Evolutionary conservation across 2,888 invertebrate species (phyloP).

Genomic region (Sphinx pinastri): DNA sequence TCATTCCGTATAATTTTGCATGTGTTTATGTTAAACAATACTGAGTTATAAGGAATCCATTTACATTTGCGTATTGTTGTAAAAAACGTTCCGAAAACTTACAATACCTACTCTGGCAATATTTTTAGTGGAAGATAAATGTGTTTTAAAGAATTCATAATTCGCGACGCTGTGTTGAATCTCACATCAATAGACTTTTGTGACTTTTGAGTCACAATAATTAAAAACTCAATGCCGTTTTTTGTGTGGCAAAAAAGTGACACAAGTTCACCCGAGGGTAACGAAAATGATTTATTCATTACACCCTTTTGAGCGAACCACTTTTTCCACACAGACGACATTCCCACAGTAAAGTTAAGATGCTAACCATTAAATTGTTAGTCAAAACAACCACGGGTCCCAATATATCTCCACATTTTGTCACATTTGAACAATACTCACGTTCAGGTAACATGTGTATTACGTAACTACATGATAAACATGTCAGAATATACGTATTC

Average conservation of each 20-base stretch:
- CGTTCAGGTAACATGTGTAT: constrained; percentile 16
- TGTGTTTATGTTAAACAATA: constrained; percentile 21
- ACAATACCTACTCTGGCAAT: not conserved
- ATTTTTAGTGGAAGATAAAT: not conserved
- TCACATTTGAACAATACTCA: constrained; percentile 19
- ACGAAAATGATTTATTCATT: constrained; percentile 21
- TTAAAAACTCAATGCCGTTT: too few species aligned
- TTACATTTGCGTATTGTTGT: constrained; percentile 7
- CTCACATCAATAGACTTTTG: not conserved
- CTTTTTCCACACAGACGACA: constrained; percentile 1
- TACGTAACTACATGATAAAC: constrained; percentile 22
- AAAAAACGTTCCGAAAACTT: not conserved
- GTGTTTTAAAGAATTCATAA: not conserved
- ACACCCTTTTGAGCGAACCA: not conserved
- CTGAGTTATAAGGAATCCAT: constrained; percentile 12
- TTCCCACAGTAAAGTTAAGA: constrained; percentile 17
- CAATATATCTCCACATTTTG: constrained; percentile 16
- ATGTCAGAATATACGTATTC: constrained; percentile 14
- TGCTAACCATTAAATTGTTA: constrained; percentile 17
- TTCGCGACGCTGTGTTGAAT: not conserved
- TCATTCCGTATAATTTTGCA: constrained; percentile 23
- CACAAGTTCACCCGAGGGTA: not conserved
- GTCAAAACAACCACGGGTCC: constrained; percentile 7
- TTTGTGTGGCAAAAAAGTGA: not conserved
- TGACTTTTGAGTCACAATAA: too few species aligned